These are phyloP conservation scores for Ctenomys sociabilis DNA, from an alignment of 2,113 vertebrate species.

Conservation along the genomic window DNA sequence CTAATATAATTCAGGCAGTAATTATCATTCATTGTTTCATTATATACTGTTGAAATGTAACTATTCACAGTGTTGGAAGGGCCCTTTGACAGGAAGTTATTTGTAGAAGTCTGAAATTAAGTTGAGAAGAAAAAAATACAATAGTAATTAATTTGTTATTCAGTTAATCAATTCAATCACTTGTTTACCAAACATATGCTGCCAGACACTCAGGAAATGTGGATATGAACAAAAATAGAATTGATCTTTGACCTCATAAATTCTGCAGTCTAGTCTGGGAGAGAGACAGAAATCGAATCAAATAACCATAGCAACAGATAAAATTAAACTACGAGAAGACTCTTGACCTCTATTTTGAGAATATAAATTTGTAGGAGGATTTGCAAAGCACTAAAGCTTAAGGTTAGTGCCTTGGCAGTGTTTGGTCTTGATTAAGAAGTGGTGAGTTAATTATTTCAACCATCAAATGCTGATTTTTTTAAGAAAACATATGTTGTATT, in stretches of 20 bases:
- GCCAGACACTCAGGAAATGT: slow-evolving; percentile 36
- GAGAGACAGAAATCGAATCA: slow-evolving; percentile 50
- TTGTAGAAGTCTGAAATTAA: neutral
- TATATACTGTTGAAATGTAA: neutral
- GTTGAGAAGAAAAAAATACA: neutral
- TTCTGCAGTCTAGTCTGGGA: slow-evolving; percentile 39
- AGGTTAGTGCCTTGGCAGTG: neutral
- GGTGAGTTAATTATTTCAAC: neutral
- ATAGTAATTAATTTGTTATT: neutral
- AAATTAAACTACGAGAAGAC: slow-evolving; percentile 41
- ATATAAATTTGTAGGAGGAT: neutral
- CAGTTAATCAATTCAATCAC: slow-evolving; percentile 2
- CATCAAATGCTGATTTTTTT: neutral
- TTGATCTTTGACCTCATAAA: slow-evolving; percentile 47
- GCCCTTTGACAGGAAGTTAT: slow-evolving; percentile 5
- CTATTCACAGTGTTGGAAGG: neutral
- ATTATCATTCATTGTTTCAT: slow-evolving; percentile 1
- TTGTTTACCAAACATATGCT: slow-evolving; percentile 18
- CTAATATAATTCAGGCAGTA: slow-evolving; percentile 26
- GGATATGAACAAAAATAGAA: slow-evolving; percentile 56
- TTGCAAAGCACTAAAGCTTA: neutral
- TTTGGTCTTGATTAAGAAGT: neutral
- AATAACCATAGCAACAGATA: slow-evolving; percentile 33
- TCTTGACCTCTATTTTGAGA: neutral
- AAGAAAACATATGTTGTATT: neutral